Evolutionary conservation across 2,113 vertebrate genomes (phyloP), one percentile per base, ranked within the genome.

Genomic region (Tyto alba): DNA sequence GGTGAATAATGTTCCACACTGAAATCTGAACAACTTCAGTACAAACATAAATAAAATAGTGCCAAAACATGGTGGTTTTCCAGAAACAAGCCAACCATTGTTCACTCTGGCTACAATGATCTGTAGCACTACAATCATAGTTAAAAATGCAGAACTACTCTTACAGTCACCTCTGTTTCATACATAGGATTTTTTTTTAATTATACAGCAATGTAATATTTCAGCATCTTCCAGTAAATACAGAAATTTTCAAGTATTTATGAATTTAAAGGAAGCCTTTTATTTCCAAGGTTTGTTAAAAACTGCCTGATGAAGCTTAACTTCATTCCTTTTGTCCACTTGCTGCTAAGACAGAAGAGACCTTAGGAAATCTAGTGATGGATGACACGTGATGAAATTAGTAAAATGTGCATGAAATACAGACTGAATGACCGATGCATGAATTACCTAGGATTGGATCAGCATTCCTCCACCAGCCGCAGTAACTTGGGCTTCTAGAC

Each of bases 161-260:
- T 68, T 59, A 21, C 19, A 67, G 38, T 41, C 59, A 60, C 48
- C 25, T 36, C 45, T 38, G 22, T 21, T 91, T 69, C 36, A 30
- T 38, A 68, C 0, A 0, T 32, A 40, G 14, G 2, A 27, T 48
- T 25, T 75, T 23, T 9, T 26, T 56, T 25, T 32, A 8, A 50
- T 32, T 38, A 36, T 29, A 67, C 13, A 55, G 13, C 20, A 48
- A 50, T 18, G 30, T 8, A 64, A 50, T 40, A 77, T 32, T 85
- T 41, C n/a, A 73, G 16, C 12, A 73, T 34, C 55, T 60, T 92
- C 11, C 40, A 60, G 13, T 64, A 69, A 85, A 60, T 22, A 32
- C 14, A 63, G 30, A 71, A 38, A 88, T 72, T 41, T 59, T 16
- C 3, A 25, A 83, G 20, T 74, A 66, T n/a, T 75, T 57, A 80